Percentiles rank a stretch among this genome's conserved stretches.
Conservation (phyloP, 2,113 vertebrate genomes). For the Himantopus leucocephalus region DNA sequence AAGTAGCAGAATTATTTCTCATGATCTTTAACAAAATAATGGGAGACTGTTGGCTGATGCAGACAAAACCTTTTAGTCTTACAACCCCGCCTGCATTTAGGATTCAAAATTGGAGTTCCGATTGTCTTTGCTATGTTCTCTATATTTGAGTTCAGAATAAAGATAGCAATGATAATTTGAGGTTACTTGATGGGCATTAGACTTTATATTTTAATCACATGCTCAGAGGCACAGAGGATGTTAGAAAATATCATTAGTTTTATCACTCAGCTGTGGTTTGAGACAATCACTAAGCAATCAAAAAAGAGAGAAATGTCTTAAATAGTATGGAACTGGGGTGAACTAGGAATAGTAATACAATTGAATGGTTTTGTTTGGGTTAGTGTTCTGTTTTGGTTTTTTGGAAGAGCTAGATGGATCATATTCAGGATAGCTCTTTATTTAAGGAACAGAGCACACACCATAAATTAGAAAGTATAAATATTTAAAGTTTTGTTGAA, state of each 20-base stretch:
- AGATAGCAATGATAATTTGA: neutral
- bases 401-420: neutral
- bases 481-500: constrained; percentile 25
- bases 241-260: neutral
- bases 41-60: neutral
- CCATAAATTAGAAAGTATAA: constrained; percentile 34
- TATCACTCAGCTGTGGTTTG: neutral
- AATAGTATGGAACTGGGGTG: neutral
- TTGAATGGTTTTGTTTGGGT: neutral
- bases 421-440: neutral
- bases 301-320: neutral
- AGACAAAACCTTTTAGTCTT: neutral
- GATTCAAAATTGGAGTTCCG: neutral
- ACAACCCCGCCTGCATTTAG: neutral
- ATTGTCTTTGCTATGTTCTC: neutral
- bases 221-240: neutral
- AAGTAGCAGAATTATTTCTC: neutral
- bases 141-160: neutral
- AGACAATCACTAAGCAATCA: neutral
- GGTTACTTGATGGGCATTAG: neutral
- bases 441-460: constrained; percentile 7
- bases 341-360: neutral
- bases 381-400: neutral
- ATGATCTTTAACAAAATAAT: neutral
- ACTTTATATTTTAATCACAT: neutral